Evolutionary conservation across 2,888 invertebrate species (phyloP).

Genomic region (Himalopsyche kuldschensis): DNA sequence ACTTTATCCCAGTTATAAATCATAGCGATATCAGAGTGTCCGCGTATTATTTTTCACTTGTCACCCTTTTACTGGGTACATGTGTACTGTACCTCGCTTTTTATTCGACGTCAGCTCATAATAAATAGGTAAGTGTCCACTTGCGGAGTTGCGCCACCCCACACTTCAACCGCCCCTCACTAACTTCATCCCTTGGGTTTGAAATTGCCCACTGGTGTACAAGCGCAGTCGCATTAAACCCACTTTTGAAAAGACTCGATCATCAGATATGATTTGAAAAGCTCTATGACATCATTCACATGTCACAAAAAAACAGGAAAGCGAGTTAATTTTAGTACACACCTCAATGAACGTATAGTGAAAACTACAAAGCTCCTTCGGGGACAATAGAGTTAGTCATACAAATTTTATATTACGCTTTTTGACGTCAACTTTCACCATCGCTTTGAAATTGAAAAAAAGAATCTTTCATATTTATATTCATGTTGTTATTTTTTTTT

Average conservation of each 20-base stretch:
- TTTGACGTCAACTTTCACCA: too few relatives aligned
- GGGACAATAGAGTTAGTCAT: too few relatives aligned
- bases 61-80: background rate
- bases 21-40: slow-evolving; percentile 1
- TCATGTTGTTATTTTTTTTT: too few relatives aligned
- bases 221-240: background rate
- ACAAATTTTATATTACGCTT: too few relatives aligned
- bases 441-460: too few relatives aligned
- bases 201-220: background rate
- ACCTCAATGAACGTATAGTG: too few relatives aligned
- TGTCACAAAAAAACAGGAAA: background rate
- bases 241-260: background rate
- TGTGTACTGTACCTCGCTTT: background rate
- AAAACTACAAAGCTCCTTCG: too few relatives aligned
- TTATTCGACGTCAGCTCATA: slow-evolving; percentile 1
- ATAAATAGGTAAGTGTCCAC: slow-evolving; percentile 17
- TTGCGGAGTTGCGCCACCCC: background rate
- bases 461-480: too few relatives aligned
- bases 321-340: background rate
- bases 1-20: slow-evolving; percentile 1
- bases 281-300: background rate
- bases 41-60: slow-evolving; percentile 8
- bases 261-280: background rate
- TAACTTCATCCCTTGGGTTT: background rate
- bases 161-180: background rate